Evolutionary conservation across 2,113 vertebrate species (phyloP), one percentile per base, ranked within the genome.

Genomic region (Puntigrus tetrazona): DNA sequence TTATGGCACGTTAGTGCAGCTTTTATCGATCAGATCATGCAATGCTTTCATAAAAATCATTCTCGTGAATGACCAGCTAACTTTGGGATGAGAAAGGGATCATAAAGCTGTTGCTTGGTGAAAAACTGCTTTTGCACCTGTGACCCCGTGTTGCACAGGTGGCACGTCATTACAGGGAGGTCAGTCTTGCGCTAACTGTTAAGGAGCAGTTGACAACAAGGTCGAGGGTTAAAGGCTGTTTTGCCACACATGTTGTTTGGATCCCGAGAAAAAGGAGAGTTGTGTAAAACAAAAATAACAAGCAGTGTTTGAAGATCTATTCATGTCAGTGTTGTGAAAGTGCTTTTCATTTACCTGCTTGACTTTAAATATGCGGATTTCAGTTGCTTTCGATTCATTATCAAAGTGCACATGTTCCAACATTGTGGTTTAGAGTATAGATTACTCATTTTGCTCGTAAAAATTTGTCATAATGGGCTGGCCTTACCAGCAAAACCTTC

Each of bases 101-200:
- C 43, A 50, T 59, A 63, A 61, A 38, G 34, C 16, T 70, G 29
- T 77, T 27, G 29, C n/a, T 18, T 29, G 4, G 79, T 55, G 45
- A 67, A 55, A 52, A 81, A 18, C 61, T 52, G 72, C 87, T 91
- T 89, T 83, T 88, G 91, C 91, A 94, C 93, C 91, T 93, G 91
- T 93, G 88, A 65, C 88, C 78, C 74, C 83, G 83, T 84, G 88
- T 86, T 73, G 87, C 86, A 90, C 86, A 75, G 82, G 81, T 73
- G 83, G 16, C 14, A 87, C 84, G 89, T 90, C 88, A 88, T 67
- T 78, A 52, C 88, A 73, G 85, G 69, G 65, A 86, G 92, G 90
- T 92, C 91, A 89, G 81, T 86, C 87, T 81, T 90, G 84, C 59
- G 84, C 77, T 87, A 90, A 75, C 88, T 86, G 90, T 82, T 88